These are phyloP conservation scores for Dendrophyllia cribrosa DNA, from an alignment of 64 coral and sea anemone genomes.

Conservation along the genomic window DNA sequence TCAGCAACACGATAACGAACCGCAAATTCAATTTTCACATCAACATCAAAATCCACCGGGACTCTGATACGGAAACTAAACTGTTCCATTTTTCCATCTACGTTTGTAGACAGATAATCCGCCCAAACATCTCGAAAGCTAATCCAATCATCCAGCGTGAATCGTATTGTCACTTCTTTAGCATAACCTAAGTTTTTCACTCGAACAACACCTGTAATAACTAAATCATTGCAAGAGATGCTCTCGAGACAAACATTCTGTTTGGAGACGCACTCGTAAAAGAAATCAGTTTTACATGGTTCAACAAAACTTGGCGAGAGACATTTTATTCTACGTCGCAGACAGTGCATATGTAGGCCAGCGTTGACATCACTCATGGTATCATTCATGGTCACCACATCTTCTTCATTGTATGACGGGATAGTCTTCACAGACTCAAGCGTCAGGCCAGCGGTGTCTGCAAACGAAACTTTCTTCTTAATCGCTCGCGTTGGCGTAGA, in stretches of 20 bases:
- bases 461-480: slow-evolving; percentile 65
- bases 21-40: slow-evolving; percentile 49
- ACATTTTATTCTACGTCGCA: background rate
- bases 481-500: background rate
- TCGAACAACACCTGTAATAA: slow-evolving; percentile 42
- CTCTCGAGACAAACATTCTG: slow-evolving; percentile 66
- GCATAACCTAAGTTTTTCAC: slow-evolving; percentile 66
- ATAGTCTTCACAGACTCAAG: slow-evolving; percentile 51
- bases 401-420: slow-evolving; percentile 3
- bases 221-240: slow-evolving; percentile 15
- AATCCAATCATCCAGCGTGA: slow-evolving; percentile 50
- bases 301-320: background rate
- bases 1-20: slow-evolving; percentile 47
- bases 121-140: slow-evolving; percentile 58
- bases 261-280: background rate
- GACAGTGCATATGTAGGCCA: background rate
- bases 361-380: background rate
- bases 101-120: slow-evolving; percentile 38
- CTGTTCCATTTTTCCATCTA: slow-evolving; percentile 55
- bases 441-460: slow-evolving; percentile 29
- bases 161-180: slow-evolving; percentile 66
- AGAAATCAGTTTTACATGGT: background rate
- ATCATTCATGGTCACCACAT: background rate
- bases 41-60: slow-evolving; percentile 21
- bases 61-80: slow-evolving; percentile 55